Base-by-base conservation (phyloP, 2,797 vertebrate genomes). In the Hypotaenidia okinawae region DNA sequence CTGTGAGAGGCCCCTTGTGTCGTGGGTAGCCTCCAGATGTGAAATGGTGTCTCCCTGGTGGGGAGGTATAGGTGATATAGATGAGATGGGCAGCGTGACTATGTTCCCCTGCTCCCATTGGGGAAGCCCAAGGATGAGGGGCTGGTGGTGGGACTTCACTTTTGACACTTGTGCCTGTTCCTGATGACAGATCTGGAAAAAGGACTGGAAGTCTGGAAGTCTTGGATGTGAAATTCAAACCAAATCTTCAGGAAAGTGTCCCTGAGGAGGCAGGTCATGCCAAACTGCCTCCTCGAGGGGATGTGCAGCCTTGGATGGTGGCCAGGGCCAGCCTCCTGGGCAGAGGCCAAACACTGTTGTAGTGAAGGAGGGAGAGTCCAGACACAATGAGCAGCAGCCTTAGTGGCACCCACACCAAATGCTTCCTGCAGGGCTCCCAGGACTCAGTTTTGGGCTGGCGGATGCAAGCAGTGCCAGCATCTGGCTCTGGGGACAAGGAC, bases 351-450 rank as follows among this genome's bases (percentile, higher is more conserved):
- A 33, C 16, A 10, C 8, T 0, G 2, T 35, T 87, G 25, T 68
- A 55, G 68, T n/a, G 55, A 35, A 61, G 75, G 33, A 77, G 32
- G 27, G 6, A 66, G 32, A 79, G 37, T 37, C 41, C 74, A 51
- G 58, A 13, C 59, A 25, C n/a, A 32, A n/a, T 0, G 2, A 84
- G 69, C 80, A n/a, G 30, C 66, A 86, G 33, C 35, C 27, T 22
- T 16, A 18, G 47, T n/a, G 57, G 11, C 49, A 35, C 32, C 2
- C 3, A n/a, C 30, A 25, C 0, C 1, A 8, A 32, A 28, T 3
- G 1, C 11, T 43, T 35, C 61, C 57, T 6, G 1, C 2, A 2
- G 28, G 23, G 3, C 15, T 43, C 6, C 57, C 12, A 5, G 51
- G 39, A 21, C 52, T 45, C 16, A 0, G 17, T 2, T 81, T 35